Evolutionary conservation across 2,888 invertebrate genomes (phyloP).

Genomic region (Lasioglossum vierecki): DNA sequence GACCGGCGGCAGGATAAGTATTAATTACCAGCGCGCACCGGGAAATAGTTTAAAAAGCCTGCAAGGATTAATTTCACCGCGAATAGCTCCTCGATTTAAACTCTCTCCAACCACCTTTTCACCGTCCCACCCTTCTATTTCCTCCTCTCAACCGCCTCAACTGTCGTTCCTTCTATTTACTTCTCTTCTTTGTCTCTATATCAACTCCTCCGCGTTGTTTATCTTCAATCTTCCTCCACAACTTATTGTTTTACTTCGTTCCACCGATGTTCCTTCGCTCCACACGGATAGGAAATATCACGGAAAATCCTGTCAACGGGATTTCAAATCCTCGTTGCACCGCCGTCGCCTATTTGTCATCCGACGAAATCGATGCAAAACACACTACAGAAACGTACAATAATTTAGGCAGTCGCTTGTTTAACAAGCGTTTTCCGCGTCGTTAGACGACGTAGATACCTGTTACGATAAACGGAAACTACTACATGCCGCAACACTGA

Average conservation of each 20-base stretch:
- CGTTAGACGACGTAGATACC: too few relatives aligned
- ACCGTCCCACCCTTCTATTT: not conserved
- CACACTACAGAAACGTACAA: not conserved
- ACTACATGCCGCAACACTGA: too few relatives aligned
- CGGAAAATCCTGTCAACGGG: not conserved
- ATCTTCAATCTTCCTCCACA: not conserved
- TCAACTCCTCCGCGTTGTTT: not conserved
- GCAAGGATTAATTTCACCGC: conserved; percentile 4
- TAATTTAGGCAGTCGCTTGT: too few relatives aligned
- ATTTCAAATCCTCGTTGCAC: not conserved
- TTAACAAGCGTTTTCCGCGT: too few relatives aligned
- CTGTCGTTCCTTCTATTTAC: not conserved
- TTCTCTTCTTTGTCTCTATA: not conserved
- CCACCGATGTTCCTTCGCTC: not conserved
- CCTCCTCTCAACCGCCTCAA: not conserved
- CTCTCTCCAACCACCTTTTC: not conserved
- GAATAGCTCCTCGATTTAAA: conserved; percentile 5
- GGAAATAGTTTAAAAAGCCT: conserved; percentile 5
- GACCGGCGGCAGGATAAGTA: not conserved
- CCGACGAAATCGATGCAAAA: not conserved
- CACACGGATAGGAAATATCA: not conserved
- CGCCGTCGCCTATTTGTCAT: not conserved
- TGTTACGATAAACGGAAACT: too few relatives aligned
- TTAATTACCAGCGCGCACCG: not conserved
- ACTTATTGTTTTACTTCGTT: conserved; percentile 7